Evolutionary conservation across 2,113 vertebrate genomes (phyloP).

Genomic region (Ifrita kowaldi): DNA sequence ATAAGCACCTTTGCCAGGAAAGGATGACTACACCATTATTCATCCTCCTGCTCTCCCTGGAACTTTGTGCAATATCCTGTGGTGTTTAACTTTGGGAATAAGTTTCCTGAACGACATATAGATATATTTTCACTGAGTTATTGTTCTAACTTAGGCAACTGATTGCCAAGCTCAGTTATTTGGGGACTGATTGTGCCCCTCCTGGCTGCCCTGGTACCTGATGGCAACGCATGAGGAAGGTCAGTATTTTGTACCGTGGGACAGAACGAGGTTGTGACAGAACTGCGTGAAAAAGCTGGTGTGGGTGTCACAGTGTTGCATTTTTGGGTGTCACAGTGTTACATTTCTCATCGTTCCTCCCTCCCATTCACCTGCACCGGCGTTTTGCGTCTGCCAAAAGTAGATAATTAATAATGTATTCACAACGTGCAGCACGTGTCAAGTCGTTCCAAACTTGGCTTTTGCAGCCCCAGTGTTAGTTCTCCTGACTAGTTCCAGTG

Average conservation of each 20-base stretch:
- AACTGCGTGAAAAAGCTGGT: neutral
- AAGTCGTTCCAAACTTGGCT: neutral
- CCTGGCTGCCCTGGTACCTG: neutral
- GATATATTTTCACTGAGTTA: neutral
- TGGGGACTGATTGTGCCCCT: neutral
- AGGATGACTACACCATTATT: neutral
- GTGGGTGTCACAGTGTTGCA: neutral
- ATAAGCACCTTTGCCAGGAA: constrained; percentile 6
- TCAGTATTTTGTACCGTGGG: neutral
- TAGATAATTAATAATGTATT: neutral
- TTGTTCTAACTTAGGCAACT: neutral
- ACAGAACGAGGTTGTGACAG: neutral
- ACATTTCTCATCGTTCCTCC: accelerated
- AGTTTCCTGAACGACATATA: accelerated
- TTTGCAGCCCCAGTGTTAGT: neutral
- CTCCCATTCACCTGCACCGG: accelerated
- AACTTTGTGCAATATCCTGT: neutral
- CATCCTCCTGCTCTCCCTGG: neutral
- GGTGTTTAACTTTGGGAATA: neutral
- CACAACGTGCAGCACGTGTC: accelerated
- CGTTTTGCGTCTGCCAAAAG: neutral
- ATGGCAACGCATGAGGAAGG: accelerated
- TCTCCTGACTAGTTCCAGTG: neutral
- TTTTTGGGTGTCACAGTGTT: neutral
- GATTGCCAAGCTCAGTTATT: neutral